Evolutionary conservation across 2,797 vertebrate species (phyloP).

Genomic region (Sebastes hubbsi): DNA sequence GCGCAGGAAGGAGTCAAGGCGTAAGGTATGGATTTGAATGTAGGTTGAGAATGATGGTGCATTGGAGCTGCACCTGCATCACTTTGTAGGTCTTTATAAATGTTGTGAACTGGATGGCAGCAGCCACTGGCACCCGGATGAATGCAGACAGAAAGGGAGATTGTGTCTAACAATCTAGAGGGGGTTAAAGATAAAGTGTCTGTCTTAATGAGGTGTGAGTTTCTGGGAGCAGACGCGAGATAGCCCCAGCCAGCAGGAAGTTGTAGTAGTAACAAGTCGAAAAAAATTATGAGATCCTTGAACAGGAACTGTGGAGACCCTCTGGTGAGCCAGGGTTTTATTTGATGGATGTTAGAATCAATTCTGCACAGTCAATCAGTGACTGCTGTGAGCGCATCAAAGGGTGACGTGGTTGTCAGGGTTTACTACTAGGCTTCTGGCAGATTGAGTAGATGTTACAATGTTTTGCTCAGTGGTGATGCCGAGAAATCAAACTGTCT

Average conservation of each 20-base stretch:
- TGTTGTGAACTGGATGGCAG: background rate
- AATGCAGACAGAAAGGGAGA: background rate
- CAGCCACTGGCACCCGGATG: background rate
- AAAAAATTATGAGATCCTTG: background rate
- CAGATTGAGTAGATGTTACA: background rate
- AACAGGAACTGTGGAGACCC: background rate
- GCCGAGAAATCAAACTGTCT: background rate
- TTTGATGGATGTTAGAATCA: slow-evolving; percentile 13
- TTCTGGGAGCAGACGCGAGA: background rate
- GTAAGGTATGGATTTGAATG: background rate
- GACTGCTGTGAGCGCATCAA: background rate
- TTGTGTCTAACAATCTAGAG: background rate
- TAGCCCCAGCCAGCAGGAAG: background rate
- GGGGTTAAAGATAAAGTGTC: background rate
- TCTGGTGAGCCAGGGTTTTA: background rate
- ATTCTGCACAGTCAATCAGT: slow-evolving; percentile 19
- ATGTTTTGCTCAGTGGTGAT: background rate
- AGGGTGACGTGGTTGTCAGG: background rate
- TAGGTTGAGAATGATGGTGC: background rate
- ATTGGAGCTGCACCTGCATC: background rate
- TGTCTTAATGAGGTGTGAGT: background rate
- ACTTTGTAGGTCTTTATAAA: background rate
- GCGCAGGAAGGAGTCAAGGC: too few species aligned
- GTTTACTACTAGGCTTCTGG: background rate
- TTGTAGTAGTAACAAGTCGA: background rate